Percentiles rank a stretch among this genome's conserved stretches.
Evolutionary conservation across 2,888 invertebrate genomes (phyloP).

Genomic region (Micoletzkya japonica): DNA sequence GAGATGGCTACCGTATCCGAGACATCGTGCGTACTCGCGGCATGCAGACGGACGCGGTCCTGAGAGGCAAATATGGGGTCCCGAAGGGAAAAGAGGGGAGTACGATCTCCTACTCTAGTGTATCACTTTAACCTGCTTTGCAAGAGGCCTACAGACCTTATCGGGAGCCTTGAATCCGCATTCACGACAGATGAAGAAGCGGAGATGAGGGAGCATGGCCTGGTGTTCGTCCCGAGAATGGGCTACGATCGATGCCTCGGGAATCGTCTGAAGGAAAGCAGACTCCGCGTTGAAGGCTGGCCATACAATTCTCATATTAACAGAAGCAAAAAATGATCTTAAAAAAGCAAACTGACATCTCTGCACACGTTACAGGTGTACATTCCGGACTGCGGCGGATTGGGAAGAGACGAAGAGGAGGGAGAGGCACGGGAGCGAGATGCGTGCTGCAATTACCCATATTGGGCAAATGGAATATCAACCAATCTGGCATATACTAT

Average conservation of each 20-base stretch:
- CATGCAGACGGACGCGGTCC: slow-evolving; percentile 24
- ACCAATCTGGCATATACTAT: neutral
- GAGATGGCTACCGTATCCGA: slow-evolving; percentile 1
- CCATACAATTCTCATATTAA: no score
- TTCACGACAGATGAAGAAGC: slow-evolving; percentile 26
- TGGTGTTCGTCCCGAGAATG: slow-evolving; percentile 9
- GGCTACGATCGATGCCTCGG: neutral
- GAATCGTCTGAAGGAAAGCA: slow-evolving; percentile 10
- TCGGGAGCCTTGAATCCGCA: slow-evolving; percentile 24
- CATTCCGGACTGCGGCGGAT: neutral
- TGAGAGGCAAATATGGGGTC: neutral
- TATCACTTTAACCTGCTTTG: neutral
- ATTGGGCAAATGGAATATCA: neutral
- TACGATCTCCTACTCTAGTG: neutral
- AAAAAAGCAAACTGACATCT: neutral
- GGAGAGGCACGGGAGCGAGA: slow-evolving; percentile 15
- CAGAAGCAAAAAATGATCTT: no score
- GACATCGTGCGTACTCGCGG: slow-evolving; percentile 21
- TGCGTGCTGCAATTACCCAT: slow-evolving; percentile 12
- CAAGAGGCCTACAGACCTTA: slow-evolving; percentile 4
- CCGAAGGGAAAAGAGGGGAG: neutral
- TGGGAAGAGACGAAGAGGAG: neutral
- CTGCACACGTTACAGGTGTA: slow-evolving; percentile 23
- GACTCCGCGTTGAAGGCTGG: no score
- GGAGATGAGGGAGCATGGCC: neutral